These are phyloP conservation scores for Henricia sp. DNA, from an alignment of 53 echinoderm and acorn worm genomes.

Conservation along the genomic window DNA sequence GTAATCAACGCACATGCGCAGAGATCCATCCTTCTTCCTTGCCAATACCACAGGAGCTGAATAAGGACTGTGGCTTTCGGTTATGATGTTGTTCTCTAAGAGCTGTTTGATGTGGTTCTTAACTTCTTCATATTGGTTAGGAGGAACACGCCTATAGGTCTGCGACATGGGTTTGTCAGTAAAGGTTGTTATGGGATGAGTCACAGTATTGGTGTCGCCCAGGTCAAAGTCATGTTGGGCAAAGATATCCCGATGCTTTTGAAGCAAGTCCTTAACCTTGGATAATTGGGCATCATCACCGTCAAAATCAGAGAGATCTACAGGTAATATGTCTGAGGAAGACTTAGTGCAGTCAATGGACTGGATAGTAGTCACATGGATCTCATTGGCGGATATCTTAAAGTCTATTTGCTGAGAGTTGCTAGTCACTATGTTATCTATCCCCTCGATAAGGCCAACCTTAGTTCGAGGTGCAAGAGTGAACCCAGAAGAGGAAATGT, in stretches of 20 bases:
- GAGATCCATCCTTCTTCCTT: conserved; percentile 65
- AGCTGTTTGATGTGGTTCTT: conserved; percentile 47
- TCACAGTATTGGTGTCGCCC: conserved; percentile 11
- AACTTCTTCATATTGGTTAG: conserved; percentile 59
- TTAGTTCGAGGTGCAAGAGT: neutral
- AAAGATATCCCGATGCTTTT: conserved; percentile 24
- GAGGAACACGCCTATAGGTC: conserved; percentile 35
- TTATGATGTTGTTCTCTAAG: conserved; percentile 9
- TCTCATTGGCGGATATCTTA: neutral
- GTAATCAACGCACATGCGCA: conserved; percentile 72
- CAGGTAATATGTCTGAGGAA: neutral
- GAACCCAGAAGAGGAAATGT: conserved; percentile 6
- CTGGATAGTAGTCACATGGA: neutral
- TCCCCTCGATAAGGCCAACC: neutral
- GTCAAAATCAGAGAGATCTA: conserved; percentile 1
- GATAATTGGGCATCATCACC: neutral
- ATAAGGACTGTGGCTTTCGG: conserved; percentile 66
- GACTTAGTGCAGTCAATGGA: no score
- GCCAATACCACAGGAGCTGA: conserved; percentile 65
- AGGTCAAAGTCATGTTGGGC: neutral
- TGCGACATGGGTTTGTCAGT: neutral
- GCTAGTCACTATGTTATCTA: neutral
- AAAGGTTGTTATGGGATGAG: neutral
- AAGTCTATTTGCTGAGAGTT: neutral
- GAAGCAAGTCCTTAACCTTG: neutral